phyloP scores from a whole-genome alignment of 2,888 invertebrate species.

The Acronicta leporina region DNA sequence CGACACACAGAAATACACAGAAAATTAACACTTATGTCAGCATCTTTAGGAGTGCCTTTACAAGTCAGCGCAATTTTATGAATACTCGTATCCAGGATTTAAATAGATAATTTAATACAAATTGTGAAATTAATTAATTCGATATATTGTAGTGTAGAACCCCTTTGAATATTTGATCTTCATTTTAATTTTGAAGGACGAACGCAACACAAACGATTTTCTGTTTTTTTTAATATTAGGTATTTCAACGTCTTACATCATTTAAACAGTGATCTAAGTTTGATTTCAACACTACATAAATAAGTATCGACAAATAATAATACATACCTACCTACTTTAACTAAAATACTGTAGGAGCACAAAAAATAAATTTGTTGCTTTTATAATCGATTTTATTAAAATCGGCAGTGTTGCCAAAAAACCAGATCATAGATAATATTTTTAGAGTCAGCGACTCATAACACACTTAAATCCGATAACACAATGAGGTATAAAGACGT shows the following conservation, averaged over 20 bases:
- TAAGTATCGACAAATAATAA: constrained; percentile 65
- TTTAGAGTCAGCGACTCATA: constrained; percentile 2
- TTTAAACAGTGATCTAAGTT: constrained; percentile 65
- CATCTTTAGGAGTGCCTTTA: not conserved
- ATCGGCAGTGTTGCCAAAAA: constrained; percentile 39
- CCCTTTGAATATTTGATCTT: constrained; percentile 25
- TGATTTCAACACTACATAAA: constrained; percentile 59
- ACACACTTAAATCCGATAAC: not conserved
- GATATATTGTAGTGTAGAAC: constrained; percentile 11
- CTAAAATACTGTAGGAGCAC: constrained; percentile 68
- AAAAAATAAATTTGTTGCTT: constrained; percentile 39
- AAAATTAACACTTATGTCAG: not conserved
- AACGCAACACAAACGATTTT: constrained; percentile 42
- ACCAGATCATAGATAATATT: constrained; percentile 20
- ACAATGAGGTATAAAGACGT: no score
- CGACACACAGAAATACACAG: not conserved
- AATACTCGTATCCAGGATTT: not conserved
- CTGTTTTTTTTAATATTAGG: constrained; percentile 51
- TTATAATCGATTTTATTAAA: constrained; percentile 32
- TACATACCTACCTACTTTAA: constrained; percentile 53
- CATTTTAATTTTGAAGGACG: constrained; percentile 37
- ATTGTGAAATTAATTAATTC: not conserved
- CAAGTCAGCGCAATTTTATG: not conserved
- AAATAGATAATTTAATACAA: not conserved
- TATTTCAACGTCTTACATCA: constrained; percentile 61